These are phyloP conservation scores for Amphiduros pacificus DNA, from an alignment of 2,888 invertebrate species.

Conservation along the genomic window DNA sequence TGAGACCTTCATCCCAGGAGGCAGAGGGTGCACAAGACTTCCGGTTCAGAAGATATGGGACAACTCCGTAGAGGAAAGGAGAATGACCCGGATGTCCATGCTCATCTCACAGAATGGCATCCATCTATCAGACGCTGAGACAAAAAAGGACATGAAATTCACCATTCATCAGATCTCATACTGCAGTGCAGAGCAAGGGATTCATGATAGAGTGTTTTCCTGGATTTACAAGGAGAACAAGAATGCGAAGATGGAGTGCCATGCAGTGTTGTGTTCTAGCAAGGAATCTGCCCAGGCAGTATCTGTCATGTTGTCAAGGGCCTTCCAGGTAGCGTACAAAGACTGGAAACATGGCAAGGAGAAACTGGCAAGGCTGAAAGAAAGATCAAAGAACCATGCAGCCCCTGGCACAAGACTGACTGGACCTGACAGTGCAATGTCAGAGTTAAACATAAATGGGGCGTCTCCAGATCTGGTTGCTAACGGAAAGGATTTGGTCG, in stretches of 20 bases:
- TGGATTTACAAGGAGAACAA: conserved; percentile 42
- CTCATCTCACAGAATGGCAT: conserved; percentile 28
- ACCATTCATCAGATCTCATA: conserved; percentile 47
- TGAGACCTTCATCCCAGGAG: conserved; percentile 42
- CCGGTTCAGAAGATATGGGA: conserved; percentile 50
- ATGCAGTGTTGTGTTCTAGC: conserved; percentile 45
- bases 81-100: conserved; percentile 36
- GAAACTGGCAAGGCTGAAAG: too few species aligned
- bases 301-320: conserved; percentile 38
- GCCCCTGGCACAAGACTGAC: too few species aligned
- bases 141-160: conserved; percentile 20
- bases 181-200: conserved; percentile 41
- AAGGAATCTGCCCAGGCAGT: conserved; percentile 43
- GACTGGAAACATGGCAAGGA: too few species aligned
- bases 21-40: conserved; percentile 41
- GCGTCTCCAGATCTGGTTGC: too few species aligned
- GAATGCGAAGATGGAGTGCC: conserved; percentile 32
- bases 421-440: too few species aligned
- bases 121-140: not conserved
- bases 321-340: conserved; percentile 16
- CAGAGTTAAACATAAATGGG: too few species aligned
- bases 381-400: too few species aligned
- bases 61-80: conserved; percentile 39
- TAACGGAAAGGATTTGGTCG: too few species aligned
- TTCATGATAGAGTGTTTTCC: conserved; percentile 45